Base-by-base conservation (phyloP, 1,140 invertebrate genomes). In the Procambarus virginalis region DNA sequence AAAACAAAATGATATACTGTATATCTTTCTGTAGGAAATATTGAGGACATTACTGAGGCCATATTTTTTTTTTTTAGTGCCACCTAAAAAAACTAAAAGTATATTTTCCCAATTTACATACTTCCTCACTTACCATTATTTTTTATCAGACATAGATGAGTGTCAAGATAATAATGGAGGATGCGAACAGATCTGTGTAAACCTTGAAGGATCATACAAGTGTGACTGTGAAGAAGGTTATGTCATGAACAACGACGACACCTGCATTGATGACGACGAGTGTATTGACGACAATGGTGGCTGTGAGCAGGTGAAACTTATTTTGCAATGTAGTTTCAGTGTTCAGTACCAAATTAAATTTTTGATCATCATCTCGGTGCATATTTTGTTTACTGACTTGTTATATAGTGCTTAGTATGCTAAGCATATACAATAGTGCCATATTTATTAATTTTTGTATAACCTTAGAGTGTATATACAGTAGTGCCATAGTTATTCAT, bases 281-380 rank as follows among this genome's bases (percentile, higher is more conserved):
- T 94, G 94, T 92, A 34, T 82, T 22, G 77, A 91, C 14, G 46
- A 88, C 73, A 94, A 93, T 93, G 93, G 92, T 46, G 92, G 92
- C 2, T 98, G 97, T 94, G 96, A 96, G 92, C 96, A 97, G 92
- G 95, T 96, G 81, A 98, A 97, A n/a, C 14, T 73, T 5, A 20
- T 22, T 34, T 34, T 73, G 68, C 10, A 34, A 34, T 73, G 6
- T 22, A 73, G 68, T 73, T 55, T 64, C 17, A 64, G 60, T 17
- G 3, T 64, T 17, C 60, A 64, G 4, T 64, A 20, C 12, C 60
- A 34, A 34, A 34, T 34, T 34, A 34, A n/a, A 34, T 34, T 34
- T 34, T 34, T 34, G 0, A 34, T 34, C 34, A 34, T 34, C 34
- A 34, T 34, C 0, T 34, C 34, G 34, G 34, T 34, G 34, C 34